Base-by-base conservation (phyloP, 2,888 invertebrate genomes). In the Cerceris ruficornis region DNA sequence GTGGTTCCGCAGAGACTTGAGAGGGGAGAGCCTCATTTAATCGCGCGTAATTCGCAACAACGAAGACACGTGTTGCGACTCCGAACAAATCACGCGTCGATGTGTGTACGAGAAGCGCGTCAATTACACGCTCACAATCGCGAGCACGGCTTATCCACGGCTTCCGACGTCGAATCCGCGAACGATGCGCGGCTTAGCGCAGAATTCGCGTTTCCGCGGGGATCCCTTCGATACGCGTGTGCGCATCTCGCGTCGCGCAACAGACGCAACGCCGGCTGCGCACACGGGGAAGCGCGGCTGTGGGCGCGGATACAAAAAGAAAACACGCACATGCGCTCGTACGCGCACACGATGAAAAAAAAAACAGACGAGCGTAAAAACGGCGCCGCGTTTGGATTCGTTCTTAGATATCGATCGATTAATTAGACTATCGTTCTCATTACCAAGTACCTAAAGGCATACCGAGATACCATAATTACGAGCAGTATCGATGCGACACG, bases 401-500 rank as follows among this genome's bases (percentile, higher is more conserved):
- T 88, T 86, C 69, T 85, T 83, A 86, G 80, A 82, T 81, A 75
- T 71, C 76, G 71, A 84, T 85, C 85, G 87, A 85, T 85, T 84
- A 84, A 89, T 86, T 89, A 87, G 81, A 84, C 67, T 87, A 86
- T 87, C 81, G 82, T 85, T 87, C 86, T 87, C 77, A 84, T 88
- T 89, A 88, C 87, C 84, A 85, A 86, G 88, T 89, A 88, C 86
- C 89, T 89, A 84, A 83, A 71, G 77, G 80, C 83, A 84, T 68
- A 81, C 82, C 84, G 82, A 87, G 85, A 83, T 83, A 83, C 73
- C 82, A 69, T 79, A 74, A 78, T 77, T 72, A 57, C 52, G 68
- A 75, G 58, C 65, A 15, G 59, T 60, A 70, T 71, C 77, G 68
- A 55, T 28, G 65, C 69, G 64, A 55, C 68, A n/a, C 54, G 43